These are phyloP conservation scores for Gopherus evgoodei DNA, from an alignment of 2,113 vertebrate species.

Conservation along the genomic window DNA sequence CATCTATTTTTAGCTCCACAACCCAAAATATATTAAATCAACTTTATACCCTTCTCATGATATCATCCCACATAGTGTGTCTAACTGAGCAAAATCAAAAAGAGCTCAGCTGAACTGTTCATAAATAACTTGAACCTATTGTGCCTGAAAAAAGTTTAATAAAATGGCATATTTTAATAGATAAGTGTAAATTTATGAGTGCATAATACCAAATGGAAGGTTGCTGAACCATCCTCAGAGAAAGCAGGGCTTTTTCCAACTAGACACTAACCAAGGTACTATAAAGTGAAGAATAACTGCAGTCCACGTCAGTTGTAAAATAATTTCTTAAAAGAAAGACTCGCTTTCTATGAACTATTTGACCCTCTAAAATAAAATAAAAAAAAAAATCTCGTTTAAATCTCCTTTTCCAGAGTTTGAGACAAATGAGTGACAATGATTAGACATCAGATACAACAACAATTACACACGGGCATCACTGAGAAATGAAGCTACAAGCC, in stretches of 20 bases:
- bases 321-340: constrained; percentile 33
- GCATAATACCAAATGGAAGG: constrained; percentile 81
- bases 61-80: constrained; percentile 77
- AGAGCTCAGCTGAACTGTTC: constrained; percentile 65
- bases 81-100: constrained; percentile 67
- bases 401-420: constrained; percentile 51
- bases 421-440: constrained; percentile 53
- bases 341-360: constrained; percentile 48
- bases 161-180: constrained; percentile 85
- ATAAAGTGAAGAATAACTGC: constrained; percentile 38
- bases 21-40: constrained; percentile 76
- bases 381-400: constrained; percentile 25
- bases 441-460: constrained; percentile 55
- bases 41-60: constrained; percentile 75
- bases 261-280: constrained; percentile 43
- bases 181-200: constrained; percentile 81
- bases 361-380: constrained; percentile 28
- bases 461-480: constrained; percentile 60
- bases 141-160: constrained; percentile 81
- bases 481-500: constrained; percentile 65
- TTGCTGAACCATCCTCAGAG: constrained; percentile 87
- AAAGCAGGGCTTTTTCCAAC: constrained; percentile 75
- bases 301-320: constrained; percentile 50
- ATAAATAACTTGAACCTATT: constrained; percentile 76
- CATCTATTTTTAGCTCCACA: constrained; percentile 71